Evolutionary conservation across 2,888 invertebrate species (phyloP), one percentile per base, ranked within the genome.

Genomic region (Oscheius sp.): DNA sequence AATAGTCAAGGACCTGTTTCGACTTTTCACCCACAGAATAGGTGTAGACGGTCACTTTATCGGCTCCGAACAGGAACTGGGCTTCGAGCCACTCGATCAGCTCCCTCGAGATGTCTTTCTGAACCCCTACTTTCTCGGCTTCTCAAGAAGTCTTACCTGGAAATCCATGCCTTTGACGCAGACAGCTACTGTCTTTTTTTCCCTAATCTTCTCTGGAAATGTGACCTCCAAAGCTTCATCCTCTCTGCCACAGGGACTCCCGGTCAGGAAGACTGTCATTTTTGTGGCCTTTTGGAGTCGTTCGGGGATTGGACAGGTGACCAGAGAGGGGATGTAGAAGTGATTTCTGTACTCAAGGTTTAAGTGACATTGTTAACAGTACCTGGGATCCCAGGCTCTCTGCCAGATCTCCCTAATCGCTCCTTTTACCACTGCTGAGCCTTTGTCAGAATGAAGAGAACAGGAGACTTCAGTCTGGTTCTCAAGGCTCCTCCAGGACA

Each of bases 21-120:
- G 96, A 95, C 89, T 96, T 95, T 0, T 95, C 94, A 90, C 96
- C 96, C n/a, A 96, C 90, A 74, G 90, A 90, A 75, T 95, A 92
- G 88, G 95, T 93, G 90, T 96, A 96, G 89, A 96, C 93, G 9
- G 80, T 77, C 5, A 87, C 70, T 5, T 70, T 76, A 65, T 86
- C 94, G 0, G 95, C 96, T 2, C 96, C 96, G 63, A 96, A 91
- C 51, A 95, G 91, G 42, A 93, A 93, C 48, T 96, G 91, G 78
- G 95, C 91, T 90, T 96, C 96, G 85, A 96, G 94, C 96, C 96
- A 97, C 90, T 97, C 96, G 63, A 96, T 93, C 35, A 96, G 91
- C 2, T 95, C 92, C 21, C 94, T 94, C 1, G 95, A 95, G 1
- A 96, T 90, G 90, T 96, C 96, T 58, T 82, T 78, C 83, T 81